A percentile compares a stretch with the other conserved stretches of the same genome.
phyloP scores from a whole-genome alignment of 2,888 invertebrate species.

The Netelia melanura region DNA sequence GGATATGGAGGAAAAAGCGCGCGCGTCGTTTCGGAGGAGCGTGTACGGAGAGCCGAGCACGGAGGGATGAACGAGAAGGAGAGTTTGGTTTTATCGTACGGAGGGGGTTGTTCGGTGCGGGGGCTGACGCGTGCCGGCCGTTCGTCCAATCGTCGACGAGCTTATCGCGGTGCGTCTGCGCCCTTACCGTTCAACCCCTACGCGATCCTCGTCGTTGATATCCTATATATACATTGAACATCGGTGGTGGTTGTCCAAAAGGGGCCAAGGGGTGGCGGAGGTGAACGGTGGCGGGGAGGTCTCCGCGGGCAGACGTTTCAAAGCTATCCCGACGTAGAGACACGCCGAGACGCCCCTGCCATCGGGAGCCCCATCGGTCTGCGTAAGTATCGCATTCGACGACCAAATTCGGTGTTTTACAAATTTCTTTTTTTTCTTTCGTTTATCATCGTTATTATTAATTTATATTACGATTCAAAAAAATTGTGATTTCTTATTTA shows the following conservation, averaged over 20 bases:
- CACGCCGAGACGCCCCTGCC: conserved; percentile 84
- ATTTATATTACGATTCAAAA: neutral
- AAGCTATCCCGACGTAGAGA: conserved; percentile 84
- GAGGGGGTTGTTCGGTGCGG: conserved; percentile 73
- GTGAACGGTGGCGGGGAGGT: conserved; percentile 83
- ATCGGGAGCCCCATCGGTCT: conserved; percentile 83
- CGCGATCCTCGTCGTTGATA: conserved; percentile 16
- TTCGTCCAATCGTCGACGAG: conserved; percentile 78
- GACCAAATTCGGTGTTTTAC: conserved; percentile 17
- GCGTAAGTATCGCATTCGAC: conserved; percentile 79
- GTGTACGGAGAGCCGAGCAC: conserved; percentile 51
- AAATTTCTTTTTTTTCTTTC: neutral
- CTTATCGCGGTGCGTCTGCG: conserved; percentile 69
- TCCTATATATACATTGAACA: conserved; percentile 41
- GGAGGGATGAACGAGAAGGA: conserved; percentile 58
- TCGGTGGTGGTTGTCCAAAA: conserved; percentile 58
- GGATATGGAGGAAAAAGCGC: conserved; percentile 63
- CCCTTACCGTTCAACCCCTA: conserved; percentile 51
- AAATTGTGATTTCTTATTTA: neutral
- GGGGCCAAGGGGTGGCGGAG: conserved; percentile 65
- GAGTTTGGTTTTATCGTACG: conserved; percentile 45
- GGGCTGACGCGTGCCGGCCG: conserved; percentile 76
- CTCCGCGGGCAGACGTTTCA: conserved; percentile 83
- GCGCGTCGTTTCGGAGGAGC: conserved; percentile 45
- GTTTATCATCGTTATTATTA: too few relatives aligned